A percentile compares a stretch with the other conserved stretches of the same genome.
Conservation (phyloP, 2,797 vertebrate genomes). For the Pangasius krempfi region DNA sequence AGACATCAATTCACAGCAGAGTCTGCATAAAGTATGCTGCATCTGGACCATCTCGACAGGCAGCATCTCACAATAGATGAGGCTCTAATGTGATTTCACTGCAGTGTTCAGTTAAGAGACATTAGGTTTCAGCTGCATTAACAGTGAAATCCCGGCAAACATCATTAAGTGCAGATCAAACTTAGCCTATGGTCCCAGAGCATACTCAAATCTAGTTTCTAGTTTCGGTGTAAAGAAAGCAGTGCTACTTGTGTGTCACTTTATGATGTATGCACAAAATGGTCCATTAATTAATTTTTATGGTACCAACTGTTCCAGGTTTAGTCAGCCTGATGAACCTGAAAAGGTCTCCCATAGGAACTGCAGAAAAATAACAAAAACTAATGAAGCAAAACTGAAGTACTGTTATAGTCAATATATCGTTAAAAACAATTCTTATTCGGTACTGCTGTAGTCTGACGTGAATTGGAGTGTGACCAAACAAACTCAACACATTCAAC, state of each 20-base stretch:
- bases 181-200: not conserved
- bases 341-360: conserved; percentile 10
- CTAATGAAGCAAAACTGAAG: conserved; percentile 4
- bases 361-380: not conserved
- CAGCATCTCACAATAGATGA: not conserved
- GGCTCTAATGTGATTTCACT: conserved; percentile 17
- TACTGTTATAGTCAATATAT: not conserved
- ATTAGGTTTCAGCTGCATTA: conserved; percentile 8
- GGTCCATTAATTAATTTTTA: conserved; percentile 2
- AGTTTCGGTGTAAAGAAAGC: not conserved
- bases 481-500: conserved; percentile 44
- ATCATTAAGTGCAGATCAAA: conserved; percentile 19
- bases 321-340: not conserved
- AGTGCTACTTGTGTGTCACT: not conserved
- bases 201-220: not conserved
- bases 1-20: not conserved
- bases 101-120: conserved; percentile 9
- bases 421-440: not conserved
- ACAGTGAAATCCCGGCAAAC: not conserved
- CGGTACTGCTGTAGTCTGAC: not conserved
- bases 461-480: not conserved
- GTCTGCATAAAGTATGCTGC: not conserved
- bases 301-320: not conserved
- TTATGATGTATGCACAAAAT: not conserved
- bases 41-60: conserved; percentile 25